Evolutionary conservation across 2,888 invertebrate genomes (phyloP).

Genomic region (Deroplatys truncata): DNA sequence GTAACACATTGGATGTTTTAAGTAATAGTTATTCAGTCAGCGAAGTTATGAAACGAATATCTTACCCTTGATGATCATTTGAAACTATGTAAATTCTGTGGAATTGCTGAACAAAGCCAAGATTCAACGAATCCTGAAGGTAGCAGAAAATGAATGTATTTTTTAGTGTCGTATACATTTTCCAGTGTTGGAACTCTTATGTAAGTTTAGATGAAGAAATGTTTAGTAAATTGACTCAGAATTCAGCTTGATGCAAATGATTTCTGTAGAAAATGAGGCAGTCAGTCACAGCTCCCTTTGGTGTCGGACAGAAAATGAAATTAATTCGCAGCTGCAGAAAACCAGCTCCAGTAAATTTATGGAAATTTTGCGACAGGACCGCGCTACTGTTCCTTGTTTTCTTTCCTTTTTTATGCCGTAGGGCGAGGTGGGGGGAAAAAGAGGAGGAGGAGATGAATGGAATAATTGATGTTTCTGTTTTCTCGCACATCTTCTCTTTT

Average conservation of each 20-base stretch:
- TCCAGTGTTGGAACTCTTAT: no score
- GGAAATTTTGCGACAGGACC: background rate
- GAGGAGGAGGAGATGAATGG: background rate
- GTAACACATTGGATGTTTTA: no score
- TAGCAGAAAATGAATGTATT: no score
- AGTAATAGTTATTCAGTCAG: no score
- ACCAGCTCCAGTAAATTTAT: background rate
- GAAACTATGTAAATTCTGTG: no score
- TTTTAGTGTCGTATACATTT: no score
- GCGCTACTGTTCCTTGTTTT: background rate
- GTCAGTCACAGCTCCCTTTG: background rate
- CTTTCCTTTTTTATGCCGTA: background rate
- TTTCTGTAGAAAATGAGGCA: background rate
- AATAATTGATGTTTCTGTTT: conserved; percentile 2
- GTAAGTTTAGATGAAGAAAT: no score
- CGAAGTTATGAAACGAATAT: no score
- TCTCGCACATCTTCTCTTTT: background rate
- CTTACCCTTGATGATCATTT: no score
- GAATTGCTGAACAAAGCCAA: no score
- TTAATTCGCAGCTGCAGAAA: background rate
- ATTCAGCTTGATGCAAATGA: background rate
- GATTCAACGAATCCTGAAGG: no score
- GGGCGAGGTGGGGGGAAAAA: background rate
- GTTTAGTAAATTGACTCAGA: no score
- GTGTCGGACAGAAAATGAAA: background rate